A percentile compares a stretch with the other conserved stretches of the same genome.
Evolutionary conservation across 35 echinoderm and acorn worm genomes (phyloP).

Genomic region (Ptychodera flava): DNA sequence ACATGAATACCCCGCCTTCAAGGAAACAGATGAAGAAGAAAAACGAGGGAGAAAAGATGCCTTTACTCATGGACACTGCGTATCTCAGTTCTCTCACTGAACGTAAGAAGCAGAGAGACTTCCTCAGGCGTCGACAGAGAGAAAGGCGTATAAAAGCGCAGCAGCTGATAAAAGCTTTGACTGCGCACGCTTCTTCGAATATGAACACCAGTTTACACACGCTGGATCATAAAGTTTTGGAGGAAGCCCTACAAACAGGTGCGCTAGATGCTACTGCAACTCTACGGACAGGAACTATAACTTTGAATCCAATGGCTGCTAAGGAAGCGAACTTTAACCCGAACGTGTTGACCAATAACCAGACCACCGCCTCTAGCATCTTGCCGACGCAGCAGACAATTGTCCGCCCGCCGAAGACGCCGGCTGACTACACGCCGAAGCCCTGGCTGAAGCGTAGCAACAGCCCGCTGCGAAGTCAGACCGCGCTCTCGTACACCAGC

Average conservation of each 20-base stretch:
- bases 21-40: background rate
- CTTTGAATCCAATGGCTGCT: background rate
- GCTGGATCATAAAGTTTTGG: background rate
- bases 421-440: background rate
- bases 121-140: background rate
- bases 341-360: background rate
- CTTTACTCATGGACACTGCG: background rate
- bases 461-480: background rate
- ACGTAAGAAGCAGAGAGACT: background rate
- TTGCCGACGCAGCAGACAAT: background rate
- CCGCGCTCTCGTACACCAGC: background rate
- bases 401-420: background rate
- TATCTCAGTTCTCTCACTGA: background rate
- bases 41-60: background rate
- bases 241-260: background rate
- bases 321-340: background rate
- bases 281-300: background rate
- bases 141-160: background rate
- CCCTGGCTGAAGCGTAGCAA: background rate
- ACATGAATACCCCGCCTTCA: background rate
- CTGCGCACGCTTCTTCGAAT: background rate
- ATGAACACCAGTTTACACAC: background rate
- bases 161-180: background rate
- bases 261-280: background rate
- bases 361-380: background rate